phyloP scores from a whole-genome alignment of 2,113 vertebrate genomes.

The Spheniscus mendiculus region DNA sequence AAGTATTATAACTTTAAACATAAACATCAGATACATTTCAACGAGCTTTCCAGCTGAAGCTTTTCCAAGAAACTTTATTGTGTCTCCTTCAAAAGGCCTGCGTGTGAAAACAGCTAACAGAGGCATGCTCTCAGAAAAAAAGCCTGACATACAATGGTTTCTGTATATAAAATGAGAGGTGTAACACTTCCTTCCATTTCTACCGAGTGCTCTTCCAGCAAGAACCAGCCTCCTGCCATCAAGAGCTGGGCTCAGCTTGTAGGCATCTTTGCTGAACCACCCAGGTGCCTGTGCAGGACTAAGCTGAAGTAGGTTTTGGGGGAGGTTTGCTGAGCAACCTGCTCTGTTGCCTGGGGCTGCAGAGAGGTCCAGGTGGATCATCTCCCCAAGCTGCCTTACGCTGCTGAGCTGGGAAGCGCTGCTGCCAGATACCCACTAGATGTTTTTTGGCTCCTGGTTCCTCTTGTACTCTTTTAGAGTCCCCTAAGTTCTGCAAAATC shows the following conservation, averaged over 20 bases:
- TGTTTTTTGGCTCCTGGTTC: not conserved
- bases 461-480: not conserved
- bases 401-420: not conserved
- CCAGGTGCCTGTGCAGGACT: not conserved
- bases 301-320: not conserved
- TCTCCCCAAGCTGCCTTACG: fast-evolving
- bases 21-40: too few species aligned
- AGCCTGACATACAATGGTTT: not conserved
- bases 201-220: not conserved
- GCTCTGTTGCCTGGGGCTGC: not conserved
- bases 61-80: too few species aligned
- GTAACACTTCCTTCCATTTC: not conserved
- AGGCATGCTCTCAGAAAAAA: not conserved
- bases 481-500: not conserved
- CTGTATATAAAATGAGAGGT: not conserved
- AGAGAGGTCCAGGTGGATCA: not conserved
- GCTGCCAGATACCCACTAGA: not conserved
- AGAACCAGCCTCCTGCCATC: not conserved
- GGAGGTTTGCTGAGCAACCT: not conserved
- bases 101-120: not conserved
- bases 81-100: not conserved
- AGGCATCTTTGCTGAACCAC: not conserved
- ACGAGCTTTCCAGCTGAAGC: too few species aligned
- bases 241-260: not conserved
- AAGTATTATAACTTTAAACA: too few species aligned